Evolutionary conservation across 2,113 vertebrate species (phyloP).

Genomic region (Oostethus manadensis): DNA sequence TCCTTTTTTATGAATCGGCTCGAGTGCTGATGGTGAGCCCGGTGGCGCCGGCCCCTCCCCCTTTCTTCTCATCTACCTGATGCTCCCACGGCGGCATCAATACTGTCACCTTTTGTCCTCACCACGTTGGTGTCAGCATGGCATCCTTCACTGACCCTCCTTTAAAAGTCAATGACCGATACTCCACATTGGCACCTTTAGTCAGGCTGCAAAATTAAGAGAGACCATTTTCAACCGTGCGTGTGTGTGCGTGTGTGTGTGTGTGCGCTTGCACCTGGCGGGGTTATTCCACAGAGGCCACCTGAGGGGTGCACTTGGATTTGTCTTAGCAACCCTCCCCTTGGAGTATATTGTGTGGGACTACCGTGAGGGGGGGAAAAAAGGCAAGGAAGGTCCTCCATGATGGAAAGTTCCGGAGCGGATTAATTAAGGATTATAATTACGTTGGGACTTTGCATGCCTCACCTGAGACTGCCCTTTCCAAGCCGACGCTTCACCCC

Average conservation of each 20-base stretch:
- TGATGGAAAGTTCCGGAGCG: constrained; percentile 63
- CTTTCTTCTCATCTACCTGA: background rate
- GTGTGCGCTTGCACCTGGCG: constrained; percentile 32
- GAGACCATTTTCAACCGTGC: constrained; percentile 2
- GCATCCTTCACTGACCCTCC: constrained; percentile 20
- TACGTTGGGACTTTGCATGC: constrained; percentile 59
- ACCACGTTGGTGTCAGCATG: constrained; percentile 18
- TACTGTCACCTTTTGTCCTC: constrained; percentile 59
- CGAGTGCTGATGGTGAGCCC: constrained; percentile 40
- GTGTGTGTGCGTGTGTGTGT: background rate
- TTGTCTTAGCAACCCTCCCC: constrained; percentile 57
- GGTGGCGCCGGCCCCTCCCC: constrained; percentile 33
- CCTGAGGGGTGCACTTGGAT: constrained; percentile 42
- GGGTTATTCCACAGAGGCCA: constrained; percentile 47
- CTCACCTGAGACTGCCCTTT: constrained; percentile 62
- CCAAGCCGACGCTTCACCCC: constrained; percentile 48
- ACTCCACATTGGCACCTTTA: constrained; percentile 16
- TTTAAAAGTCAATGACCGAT: constrained; percentile 18
- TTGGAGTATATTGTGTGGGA: constrained; percentile 43
- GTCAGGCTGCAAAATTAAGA: constrained; percentile 32
- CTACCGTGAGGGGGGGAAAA: constrained; percentile 40
- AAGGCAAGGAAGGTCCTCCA: constrained; percentile 22
- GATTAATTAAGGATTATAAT: constrained; percentile 75
- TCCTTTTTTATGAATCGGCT: constrained; percentile 59
- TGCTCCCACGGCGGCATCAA: constrained; percentile 32